Conservation (phyloP, 2,797 vertebrate species). For the Pangasius krempfi region DNA sequence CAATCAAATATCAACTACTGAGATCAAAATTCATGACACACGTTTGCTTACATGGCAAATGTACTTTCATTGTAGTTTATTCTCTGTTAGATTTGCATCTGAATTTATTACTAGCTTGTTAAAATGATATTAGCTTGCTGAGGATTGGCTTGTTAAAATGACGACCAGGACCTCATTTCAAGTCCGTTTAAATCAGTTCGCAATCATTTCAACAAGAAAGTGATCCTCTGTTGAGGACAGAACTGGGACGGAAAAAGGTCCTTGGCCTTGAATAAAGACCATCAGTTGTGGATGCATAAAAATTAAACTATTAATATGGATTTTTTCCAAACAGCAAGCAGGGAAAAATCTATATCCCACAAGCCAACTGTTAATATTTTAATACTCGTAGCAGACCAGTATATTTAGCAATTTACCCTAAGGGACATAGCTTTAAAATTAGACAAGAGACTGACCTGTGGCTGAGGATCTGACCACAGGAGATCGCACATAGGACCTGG, state of each 20-base stretch:
- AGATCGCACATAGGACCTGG: slow-evolving; percentile 95
- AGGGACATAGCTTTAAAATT: neutral
- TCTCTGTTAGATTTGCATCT: neutral
- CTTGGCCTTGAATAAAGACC: neutral
- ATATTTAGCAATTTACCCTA: neutral
- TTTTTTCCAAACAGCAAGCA: neutral
- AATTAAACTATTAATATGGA: neutral
- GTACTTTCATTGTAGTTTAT: neutral
- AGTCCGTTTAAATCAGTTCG: neutral
- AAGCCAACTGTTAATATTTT: neutral
- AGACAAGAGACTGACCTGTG: slow-evolving; percentile 79
- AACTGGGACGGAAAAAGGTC: neutral
- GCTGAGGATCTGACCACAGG: slow-evolving; percentile 94
- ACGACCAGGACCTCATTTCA: neutral
- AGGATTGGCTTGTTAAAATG: neutral
- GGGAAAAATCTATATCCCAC: neutral
- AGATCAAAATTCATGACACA: neutral
- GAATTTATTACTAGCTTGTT: neutral
- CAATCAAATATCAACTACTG: neutral
- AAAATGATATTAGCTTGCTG: neutral
- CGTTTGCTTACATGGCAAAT: too few species aligned
- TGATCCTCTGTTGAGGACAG: neutral
- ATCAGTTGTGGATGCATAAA: neutral
- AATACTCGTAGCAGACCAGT: neutral
- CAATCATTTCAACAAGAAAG: neutral